These are phyloP conservation scores for Melierax canorus DNA, from an alignment of 2,113 vertebrate genomes.

Conservation along the genomic window DNA sequence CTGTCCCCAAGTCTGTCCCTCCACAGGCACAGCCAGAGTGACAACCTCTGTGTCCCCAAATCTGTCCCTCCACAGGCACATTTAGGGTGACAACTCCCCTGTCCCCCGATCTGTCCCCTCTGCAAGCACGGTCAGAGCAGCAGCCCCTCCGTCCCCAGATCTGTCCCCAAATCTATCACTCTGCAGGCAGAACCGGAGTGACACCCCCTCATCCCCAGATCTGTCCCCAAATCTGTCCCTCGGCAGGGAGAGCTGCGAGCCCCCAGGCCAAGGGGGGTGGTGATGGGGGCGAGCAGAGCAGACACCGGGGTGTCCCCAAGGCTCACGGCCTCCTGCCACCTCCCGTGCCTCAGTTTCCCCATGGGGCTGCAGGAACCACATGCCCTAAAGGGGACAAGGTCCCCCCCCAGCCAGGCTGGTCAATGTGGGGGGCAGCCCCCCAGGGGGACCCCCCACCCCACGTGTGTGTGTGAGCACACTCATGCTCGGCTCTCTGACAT, in stretches of 20 bases:
- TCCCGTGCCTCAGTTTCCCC: neutral
- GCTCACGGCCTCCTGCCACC: neutral
- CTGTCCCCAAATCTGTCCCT: no score
- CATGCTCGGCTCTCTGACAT: neutral
- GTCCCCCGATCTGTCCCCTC: neutral
- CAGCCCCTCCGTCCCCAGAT: neutral
- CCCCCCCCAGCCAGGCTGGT: neutral
- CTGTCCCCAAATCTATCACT: neutral
- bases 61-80: no score
- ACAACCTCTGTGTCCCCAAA: neutral
- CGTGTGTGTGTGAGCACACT: neutral
- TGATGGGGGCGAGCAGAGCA: neutral
- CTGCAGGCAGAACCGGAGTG: no score
- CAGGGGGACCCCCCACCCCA: neutral
- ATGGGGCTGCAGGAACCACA: fast-evolving
- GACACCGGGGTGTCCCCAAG: fast-evolving
- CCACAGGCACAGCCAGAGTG: fast-evolving
- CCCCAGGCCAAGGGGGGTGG: no score
- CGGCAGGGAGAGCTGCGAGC: fast-evolving
- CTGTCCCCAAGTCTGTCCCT: neutral
- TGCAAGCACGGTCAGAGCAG: no score
- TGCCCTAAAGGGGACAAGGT: neutral
- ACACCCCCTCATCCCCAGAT: no score
- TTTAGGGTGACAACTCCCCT: no score
- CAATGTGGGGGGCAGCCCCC: fast-evolving